Base-by-base conservation (phyloP, 2,797 vertebrate genomes). In the Amblyopsis hoosieri region DNA sequence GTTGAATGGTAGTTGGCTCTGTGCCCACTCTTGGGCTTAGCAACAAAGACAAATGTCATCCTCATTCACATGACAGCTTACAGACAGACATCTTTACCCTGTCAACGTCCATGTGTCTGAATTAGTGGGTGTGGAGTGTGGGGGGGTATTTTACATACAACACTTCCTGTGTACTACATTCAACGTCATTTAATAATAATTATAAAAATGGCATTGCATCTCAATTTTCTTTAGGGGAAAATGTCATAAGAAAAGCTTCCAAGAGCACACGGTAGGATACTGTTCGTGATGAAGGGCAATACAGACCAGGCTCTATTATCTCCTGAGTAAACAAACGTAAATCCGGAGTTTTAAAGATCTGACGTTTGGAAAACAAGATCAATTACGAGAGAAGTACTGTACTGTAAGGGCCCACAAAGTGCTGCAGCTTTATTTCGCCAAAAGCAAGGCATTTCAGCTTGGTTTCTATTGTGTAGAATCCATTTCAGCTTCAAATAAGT, bases 401-500 rank as follows among this genome's bases (percentile, higher is more conserved):
- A 29, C 23, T 29, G 23, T 67, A 80, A 85, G 75, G 74, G 65
- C 70, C 85, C 72, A 73, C 75, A 2, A 67, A 71, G 79, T 85
- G 77, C 65, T 78, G 46, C 29, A 75, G 86, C 84, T 51, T 7
- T 0, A 80, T 88, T 85, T 84, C 57, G 68, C 68, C 79, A 71
- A 91, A 86, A 91, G 80, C 79, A 68, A 76, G 81, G 80, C 91
- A 90, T 88, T 85, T 78, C 79, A 87, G 81, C 84, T 88, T 86
- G 83, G 81, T 86, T 71, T 87, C 74, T 80, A 86, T 88, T 84
- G 78, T 86, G 67, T 83, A 73, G 94, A 94, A 94, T 92, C 90
- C 90, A 92, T 82, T 94, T 95, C 92, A 92, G 83, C 69, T 91
- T 85, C 79, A 94, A 94, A 91, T 93, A 92, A 92, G 75, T 92